Evolutionary conservation across 2,113 vertebrate genomes (phyloP), one percentile per base, ranked within the genome.

Genomic region (Neolamprologus kungweensis): DNA sequence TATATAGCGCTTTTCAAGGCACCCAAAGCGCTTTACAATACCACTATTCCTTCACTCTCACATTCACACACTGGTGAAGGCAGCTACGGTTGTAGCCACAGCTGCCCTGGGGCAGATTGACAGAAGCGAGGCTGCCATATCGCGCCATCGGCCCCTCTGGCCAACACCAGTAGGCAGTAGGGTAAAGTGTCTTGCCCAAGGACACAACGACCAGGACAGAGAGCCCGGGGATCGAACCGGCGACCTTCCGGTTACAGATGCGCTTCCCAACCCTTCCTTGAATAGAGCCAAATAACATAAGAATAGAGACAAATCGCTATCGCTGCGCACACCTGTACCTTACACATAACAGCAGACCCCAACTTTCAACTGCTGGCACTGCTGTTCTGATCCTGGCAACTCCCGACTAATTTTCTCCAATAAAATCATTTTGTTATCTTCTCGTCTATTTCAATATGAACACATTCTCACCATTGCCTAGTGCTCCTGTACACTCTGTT

Each of bases 111-210:
- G 1, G 14, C 45, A 16, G 14, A 47, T 0, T 47, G 45, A 47
- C 45, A 47, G 45, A 16, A 16, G 45, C 45, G 6, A 47, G 45
- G 14, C 6, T 47, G 45, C 42, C 42, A 45, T 45, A 45, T 45
- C 1, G 42, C 6, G 0, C 13, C 42, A 45, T 45, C 3, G 13
- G 42, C 6, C 42, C 42, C 6, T 45, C 42, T 45, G 45, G 45
- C 45, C 45, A 47, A 0, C 45, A 47, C 45, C 45, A 47, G 45
- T 47, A 47, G 45, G 45, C 1, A 0, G 6, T 16, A 47, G 14
- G 45, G 45, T 47, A 0, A 47, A 47, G 45, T 47, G 45, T 47
- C 45, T 47, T 47, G 1, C 45, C 45, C 45, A 47, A 47, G 45
- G 45, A 47, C 45, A 47, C 45, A 16, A 47, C 45, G 1, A 47